These are phyloP conservation scores for Polyodon spathula DNA, from an alignment of 2,113 vertebrate species.

Conservation along the genomic window DNA sequence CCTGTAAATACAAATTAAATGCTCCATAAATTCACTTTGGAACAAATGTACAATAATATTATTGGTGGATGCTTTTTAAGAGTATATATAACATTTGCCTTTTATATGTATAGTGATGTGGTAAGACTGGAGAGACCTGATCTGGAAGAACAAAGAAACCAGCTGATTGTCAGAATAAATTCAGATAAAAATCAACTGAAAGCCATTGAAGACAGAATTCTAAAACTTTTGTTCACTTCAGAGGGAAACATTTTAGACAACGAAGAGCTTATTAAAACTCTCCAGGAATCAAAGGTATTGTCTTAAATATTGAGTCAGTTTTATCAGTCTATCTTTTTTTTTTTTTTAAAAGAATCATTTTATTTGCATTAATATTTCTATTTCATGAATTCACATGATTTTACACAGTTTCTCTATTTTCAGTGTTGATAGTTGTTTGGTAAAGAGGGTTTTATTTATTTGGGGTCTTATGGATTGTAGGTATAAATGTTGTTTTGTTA, in stretches of 20 bases:
- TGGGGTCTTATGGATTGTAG: too few species aligned
- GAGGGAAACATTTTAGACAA: conserved; percentile 70
- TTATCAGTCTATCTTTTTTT: background rate
- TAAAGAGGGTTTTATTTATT: too few species aligned
- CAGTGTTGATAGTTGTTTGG: too few species aligned
- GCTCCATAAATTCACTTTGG: too few species aligned
- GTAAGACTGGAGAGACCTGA: conserved; percentile 67
- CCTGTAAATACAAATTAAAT: too few species aligned
- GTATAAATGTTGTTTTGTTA: too few species aligned
- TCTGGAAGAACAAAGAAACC: conserved; percentile 62
- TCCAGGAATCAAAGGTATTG: conserved; percentile 66
- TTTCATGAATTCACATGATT: too few species aligned
- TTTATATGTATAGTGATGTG: conserved; percentile 48
- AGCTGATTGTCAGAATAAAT: conserved; percentile 63
- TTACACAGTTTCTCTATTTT: too few species aligned
- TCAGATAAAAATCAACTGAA: conserved; percentile 68
- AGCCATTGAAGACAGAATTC: conserved; percentile 63
- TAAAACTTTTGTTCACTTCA: conserved; percentile 66
- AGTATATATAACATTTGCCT: background rate
- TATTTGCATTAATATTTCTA: background rate
- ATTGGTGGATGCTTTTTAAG: background rate
- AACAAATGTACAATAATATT: background rate
- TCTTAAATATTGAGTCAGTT: conserved; percentile 2
- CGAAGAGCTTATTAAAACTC: conserved; percentile 61
- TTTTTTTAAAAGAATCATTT: background rate